phyloP scores from a whole-genome alignment of 1,140 invertebrate species.

The Anthonomus grandis region DNA sequence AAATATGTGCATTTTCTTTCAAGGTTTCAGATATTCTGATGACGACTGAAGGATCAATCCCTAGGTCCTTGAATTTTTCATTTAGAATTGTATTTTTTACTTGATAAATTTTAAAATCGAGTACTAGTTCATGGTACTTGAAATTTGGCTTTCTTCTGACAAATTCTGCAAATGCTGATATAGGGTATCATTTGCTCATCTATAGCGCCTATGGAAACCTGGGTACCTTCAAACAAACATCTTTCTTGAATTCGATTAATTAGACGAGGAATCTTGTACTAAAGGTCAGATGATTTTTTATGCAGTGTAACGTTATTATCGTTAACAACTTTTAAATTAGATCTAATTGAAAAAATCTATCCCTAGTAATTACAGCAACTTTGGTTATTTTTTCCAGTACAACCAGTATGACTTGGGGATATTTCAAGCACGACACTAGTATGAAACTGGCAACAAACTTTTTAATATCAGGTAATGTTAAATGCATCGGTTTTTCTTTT shows the following conservation, averaged over 20 bases:
- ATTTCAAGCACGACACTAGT: constrained; percentile 31
- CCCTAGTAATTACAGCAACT: constrained; percentile 15
- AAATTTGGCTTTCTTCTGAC: constrained; percentile 27
- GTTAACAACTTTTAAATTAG: constrained; percentile 19
- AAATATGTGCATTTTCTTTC: constrained; percentile 12
- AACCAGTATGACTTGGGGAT: constrained; percentile 17
- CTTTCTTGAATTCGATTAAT: constrained; percentile 8
- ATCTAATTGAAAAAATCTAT: constrained; percentile 19
- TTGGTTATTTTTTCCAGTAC: not conserved
- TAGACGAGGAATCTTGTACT: constrained; percentile 16
- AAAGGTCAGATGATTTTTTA: constrained; percentile 1
- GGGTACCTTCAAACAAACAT: constrained; percentile 14
- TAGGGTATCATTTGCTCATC: constrained; percentile 22
- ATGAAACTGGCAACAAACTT: constrained; percentile 23
- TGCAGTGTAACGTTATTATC: constrained; percentile 10
- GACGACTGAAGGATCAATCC: constrained; percentile 6
- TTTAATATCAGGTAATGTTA: constrained; percentile 19
- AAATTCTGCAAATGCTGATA: constrained; percentile 15
- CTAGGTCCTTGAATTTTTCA: constrained; percentile 10
- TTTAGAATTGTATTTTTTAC: too few species aligned
- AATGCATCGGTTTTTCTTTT: constrained; percentile 21
- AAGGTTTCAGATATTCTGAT: constrained; percentile 8
- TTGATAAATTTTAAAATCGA: constrained; percentile 1
- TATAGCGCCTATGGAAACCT: constrained; percentile 6
- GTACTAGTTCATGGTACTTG: constrained; percentile 25